phyloP scores from a whole-genome alignment of 2,113 vertebrate species.

The Oenanthe oenanthe region DNA sequence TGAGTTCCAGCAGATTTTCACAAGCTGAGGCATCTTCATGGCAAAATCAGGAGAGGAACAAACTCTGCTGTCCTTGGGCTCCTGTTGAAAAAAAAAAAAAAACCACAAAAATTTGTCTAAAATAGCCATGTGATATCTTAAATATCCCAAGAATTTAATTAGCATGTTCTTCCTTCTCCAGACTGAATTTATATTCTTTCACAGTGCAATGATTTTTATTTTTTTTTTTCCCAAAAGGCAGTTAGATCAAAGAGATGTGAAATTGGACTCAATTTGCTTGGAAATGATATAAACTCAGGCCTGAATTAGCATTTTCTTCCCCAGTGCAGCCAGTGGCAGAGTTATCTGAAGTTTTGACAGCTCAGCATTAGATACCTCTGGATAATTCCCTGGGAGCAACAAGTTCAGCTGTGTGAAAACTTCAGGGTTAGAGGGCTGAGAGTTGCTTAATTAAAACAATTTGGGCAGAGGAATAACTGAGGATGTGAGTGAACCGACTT shows the following conservation, averaged over 20 bases:
- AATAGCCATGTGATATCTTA: background rate
- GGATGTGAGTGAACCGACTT: background rate
- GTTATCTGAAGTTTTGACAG: background rate
- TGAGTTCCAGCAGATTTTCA: conserved; percentile 9
- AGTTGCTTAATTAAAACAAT: background rate
- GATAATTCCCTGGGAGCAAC: background rate
- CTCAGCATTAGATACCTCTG: background rate
- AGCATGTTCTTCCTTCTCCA: background rate
- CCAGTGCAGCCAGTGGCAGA: background rate
- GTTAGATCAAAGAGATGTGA: background rate
- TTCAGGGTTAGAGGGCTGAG: background rate
- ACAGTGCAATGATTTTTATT: background rate
- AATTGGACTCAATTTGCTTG: background rate
- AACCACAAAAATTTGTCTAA: background rate
- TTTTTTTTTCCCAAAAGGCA: background rate
- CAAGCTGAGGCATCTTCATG: fast-evolving
- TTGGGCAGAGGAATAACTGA: background rate
- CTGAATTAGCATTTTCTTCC: background rate
- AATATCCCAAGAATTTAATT: background rate
- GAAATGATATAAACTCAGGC: background rate
- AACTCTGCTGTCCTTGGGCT: background rate
- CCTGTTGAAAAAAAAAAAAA: background rate
- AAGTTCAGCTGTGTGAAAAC: background rate
- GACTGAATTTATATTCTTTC: background rate
- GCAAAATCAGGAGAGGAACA: background rate